Evolutionary conservation across 2,888 invertebrate genomes (phyloP).

Genomic region (Ceraclea dissimilis): DNA sequence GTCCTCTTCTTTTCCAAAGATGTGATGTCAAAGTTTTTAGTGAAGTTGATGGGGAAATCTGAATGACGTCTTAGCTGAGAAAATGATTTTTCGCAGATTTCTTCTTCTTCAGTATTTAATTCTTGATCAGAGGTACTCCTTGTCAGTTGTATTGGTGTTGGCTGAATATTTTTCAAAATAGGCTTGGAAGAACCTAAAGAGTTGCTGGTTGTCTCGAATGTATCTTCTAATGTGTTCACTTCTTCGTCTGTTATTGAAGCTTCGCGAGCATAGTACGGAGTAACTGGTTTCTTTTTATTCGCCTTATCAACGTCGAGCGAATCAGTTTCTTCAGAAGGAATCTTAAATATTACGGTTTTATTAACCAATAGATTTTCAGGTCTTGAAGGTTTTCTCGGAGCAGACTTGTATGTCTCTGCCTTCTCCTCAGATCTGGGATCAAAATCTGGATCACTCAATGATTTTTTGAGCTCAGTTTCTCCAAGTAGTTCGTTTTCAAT

Average conservation of each 20-base stretch:
- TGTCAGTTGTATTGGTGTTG: constrained; percentile 34
- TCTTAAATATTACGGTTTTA: constrained; percentile 48
- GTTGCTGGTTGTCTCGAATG: constrained; percentile 55
- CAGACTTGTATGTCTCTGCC: constrained; percentile 28
- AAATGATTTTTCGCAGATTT: constrained; percentile 28
- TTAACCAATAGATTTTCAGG: constrained; percentile 51
- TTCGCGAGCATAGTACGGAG: constrained; percentile 71
- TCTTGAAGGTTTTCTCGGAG: constrained; percentile 54
- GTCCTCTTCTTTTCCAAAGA: constrained; percentile 23
- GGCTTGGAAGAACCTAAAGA: not conserved
- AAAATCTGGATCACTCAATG: constrained; percentile 70
- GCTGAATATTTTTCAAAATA: constrained; percentile 29
- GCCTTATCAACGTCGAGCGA: constrained; percentile 52
- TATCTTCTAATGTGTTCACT: constrained; percentile 49
- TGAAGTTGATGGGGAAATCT: constrained; percentile 35
- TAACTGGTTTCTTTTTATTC: constrained; percentile 63
- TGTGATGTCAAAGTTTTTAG: constrained; percentile 21
- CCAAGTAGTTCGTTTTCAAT: constrained; percentile 70
- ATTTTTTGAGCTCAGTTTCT: constrained; percentile 35
- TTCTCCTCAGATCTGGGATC: constrained; percentile 66
- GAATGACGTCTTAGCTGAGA: constrained; percentile 46
- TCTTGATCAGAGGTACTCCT: constrained; percentile 60
- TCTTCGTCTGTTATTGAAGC: constrained; percentile 51
- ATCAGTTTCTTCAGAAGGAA: constrained; percentile 37
- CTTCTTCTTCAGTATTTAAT: constrained; percentile 46